Conservation (phyloP, 1,140 invertebrate species). For the Pissodes strobi region DNA sequence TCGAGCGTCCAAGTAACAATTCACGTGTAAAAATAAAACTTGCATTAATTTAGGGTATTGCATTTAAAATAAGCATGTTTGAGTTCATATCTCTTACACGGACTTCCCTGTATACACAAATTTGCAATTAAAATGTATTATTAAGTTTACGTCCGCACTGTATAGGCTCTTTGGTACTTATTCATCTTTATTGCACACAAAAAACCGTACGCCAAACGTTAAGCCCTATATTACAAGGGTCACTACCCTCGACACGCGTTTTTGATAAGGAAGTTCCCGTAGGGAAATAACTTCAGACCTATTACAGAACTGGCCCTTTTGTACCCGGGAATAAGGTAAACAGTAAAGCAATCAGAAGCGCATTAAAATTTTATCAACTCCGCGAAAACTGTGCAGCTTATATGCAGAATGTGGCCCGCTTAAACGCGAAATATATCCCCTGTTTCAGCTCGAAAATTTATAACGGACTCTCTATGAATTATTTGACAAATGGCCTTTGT, state of each 20-base stretch:
- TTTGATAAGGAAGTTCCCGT: slow-evolving; percentile 28
- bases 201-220: background rate
- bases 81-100: no score
- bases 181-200: no score
- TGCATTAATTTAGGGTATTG: no score
- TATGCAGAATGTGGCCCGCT: slow-evolving; percentile 1
- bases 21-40: no score
- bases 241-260: slow-evolving; percentile 30
- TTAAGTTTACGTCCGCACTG: no score
- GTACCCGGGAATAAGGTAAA: slow-evolving; percentile 27
- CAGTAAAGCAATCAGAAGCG: slow-evolving; percentile 30
- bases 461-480: slow-evolving; percentile 11
- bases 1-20: no score
- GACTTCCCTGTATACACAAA: no score
- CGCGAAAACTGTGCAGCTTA: slow-evolving; percentile 3
- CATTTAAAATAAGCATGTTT: no score
- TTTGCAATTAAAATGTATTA: no score
- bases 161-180: no score
- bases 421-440: slow-evolving; percentile 5
- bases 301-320: slow-evolving; percentile 21
- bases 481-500: slow-evolving; percentile 13
- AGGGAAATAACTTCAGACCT: slow-evolving; percentile 29
- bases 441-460: background rate
- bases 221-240: slow-evolving; percentile 26
- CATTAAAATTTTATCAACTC: slow-evolving; percentile 31